Evolutionary conservation across 2,797 vertebrate species (phyloP).

Genomic region (Ctenochaetus hawaiiensis): DNA sequence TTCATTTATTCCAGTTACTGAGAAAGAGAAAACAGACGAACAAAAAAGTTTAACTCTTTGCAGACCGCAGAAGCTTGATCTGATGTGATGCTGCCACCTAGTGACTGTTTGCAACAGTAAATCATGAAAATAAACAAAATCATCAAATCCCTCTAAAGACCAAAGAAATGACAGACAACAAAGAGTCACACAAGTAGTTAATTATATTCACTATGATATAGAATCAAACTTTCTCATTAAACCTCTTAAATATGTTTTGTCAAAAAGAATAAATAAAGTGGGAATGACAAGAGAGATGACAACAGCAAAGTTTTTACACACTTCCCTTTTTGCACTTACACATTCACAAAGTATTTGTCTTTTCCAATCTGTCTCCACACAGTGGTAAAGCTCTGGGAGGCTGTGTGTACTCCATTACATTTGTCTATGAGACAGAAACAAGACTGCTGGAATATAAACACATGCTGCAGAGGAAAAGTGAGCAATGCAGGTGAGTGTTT

Average conservation of each 20-base stretch:
- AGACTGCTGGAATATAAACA: neutral
- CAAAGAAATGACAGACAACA: no score
- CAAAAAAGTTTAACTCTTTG: neutral
- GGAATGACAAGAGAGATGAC: conserved; percentile 21
- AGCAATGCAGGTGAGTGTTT: neutral
- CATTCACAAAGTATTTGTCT: conserved; percentile 33
- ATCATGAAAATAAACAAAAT: conserved; percentile 17
- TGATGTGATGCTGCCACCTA: conserved; percentile 28
- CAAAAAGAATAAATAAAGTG: conserved; percentile 46
- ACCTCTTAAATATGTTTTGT: conserved; percentile 29
- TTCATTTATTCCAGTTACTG: conserved; percentile 22
- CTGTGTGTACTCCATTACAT: neutral
- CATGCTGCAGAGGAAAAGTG: neutral
- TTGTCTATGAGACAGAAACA: neutral
- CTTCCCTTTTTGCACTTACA: conserved; percentile 6
- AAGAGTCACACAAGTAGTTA: no score
- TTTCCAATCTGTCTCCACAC: neutral
- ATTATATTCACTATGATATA: conserved; percentile 15
- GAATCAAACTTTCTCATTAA: neutral
- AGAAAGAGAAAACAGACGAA: conserved; percentile 6
- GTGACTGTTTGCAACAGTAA: neutral
- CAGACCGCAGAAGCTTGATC: conserved; percentile 4
- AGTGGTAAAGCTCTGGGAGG: conserved; percentile 15
- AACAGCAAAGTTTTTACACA: neutral
- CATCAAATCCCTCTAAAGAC: neutral